phyloP scores from a whole-genome alignment of 2,113 vertebrate species.

The Strigops habroptila region DNA sequence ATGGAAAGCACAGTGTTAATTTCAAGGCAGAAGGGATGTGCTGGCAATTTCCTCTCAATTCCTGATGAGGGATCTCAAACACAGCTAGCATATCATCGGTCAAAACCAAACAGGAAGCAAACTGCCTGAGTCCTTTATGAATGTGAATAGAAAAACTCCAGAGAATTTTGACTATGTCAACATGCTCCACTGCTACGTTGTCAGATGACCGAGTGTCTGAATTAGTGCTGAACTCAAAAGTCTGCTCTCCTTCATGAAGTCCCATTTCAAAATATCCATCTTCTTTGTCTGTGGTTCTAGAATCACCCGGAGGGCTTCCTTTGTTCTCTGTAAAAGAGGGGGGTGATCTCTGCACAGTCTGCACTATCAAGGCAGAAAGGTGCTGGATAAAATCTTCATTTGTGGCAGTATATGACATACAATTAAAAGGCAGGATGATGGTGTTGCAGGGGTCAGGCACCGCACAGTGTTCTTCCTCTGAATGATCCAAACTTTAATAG shows the following conservation, averaged over 20 bases:
- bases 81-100: conserved; percentile 76
- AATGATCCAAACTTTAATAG: conserved; percentile 55
- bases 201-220: conserved; percentile 1
- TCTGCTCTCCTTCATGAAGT: conserved; percentile 77
- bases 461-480: conserved; percentile 65
- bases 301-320: conserved; percentile 3
- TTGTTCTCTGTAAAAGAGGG: conserved; percentile 52
- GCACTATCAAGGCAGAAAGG: conserved; percentile 79
- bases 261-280: conserved; percentile 97
- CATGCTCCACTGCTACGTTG: conserved; percentile 37
- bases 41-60: conserved; percentile 64
- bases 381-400: conserved; percentile 83
- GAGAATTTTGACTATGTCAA: conserved; percentile 74
- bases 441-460: conserved; percentile 66
- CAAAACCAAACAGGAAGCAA: conserved; percentile 85
- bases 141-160: conserved; percentile 88
- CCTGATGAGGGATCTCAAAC: conserved; percentile 75
- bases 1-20: conserved; percentile 75
- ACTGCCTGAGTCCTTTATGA: conserved; percentile 78
- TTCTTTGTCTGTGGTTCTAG: conserved; percentile 56
- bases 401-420: conserved; percentile 79
- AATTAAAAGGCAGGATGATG: conserved; percentile 80
- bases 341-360: conserved; percentile 60
- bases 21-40: conserved; percentile 78
- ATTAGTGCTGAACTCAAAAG: conserved; percentile 61